phyloP scores from a whole-genome alignment of 2,113 vertebrate species.

The Trematomus loennbergii region DNA sequence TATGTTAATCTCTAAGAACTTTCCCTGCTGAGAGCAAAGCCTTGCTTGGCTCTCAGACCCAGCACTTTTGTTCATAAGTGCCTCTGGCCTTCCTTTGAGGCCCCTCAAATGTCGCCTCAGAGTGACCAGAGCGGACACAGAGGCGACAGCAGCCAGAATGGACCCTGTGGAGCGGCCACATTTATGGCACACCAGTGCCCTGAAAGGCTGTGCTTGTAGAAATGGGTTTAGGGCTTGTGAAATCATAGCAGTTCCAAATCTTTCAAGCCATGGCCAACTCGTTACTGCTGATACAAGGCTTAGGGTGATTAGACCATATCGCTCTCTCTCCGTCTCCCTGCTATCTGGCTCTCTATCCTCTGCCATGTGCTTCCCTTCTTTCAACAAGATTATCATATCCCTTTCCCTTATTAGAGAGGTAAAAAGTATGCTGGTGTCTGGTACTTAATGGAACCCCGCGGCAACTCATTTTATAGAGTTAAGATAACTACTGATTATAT shows the following conservation, averaged over 20 bases:
- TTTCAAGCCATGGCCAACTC: constrained; percentile 64
- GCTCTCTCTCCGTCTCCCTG: constrained; percentile 18
- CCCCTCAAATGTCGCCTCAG: constrained; percentile 50
- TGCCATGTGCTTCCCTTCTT: constrained; percentile 57
- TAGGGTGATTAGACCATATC: constrained; percentile 72
- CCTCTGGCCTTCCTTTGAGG: constrained; percentile 59
- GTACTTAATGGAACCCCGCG: constrained; percentile 17
- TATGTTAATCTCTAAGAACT: constrained; percentile 63
- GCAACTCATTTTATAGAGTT: constrained; percentile 5
- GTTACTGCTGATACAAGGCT: constrained; percentile 71
- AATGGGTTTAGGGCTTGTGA: constrained; percentile 61
- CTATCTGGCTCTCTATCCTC: neutral
- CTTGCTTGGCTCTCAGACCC: constrained; percentile 57
- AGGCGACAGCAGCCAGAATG: constrained; percentile 26
- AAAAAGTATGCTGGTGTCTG: constrained; percentile 52
- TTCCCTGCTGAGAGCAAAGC: constrained; percentile 69
- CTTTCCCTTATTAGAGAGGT: constrained; percentile 67
- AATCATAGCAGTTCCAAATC: constrained; percentile 70
- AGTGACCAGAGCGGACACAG: constrained; percentile 50
- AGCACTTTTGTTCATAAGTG: constrained; percentile 57
- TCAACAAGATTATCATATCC: constrained; percentile 72
- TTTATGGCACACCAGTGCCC: constrained; percentile 47
- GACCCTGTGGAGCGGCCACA: constrained; percentile 14
- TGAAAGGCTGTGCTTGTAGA: constrained; percentile 36
- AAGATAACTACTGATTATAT: neutral